Conservation (phyloP, 2,797 vertebrate genomes). For the Anguilla marmorata region DNA sequence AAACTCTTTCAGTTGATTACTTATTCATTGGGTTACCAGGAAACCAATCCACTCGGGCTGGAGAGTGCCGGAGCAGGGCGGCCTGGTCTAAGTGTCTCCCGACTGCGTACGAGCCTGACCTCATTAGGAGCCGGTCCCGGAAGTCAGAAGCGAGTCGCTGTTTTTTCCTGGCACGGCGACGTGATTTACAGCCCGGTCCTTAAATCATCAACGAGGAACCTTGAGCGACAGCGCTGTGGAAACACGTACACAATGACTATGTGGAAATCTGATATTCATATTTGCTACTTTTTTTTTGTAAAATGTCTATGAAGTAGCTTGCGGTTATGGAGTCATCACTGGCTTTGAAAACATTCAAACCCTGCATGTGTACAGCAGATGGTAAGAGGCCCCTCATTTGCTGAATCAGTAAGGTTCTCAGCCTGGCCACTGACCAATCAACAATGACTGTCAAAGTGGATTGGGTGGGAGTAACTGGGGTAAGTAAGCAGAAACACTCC, state of each 20-base stretch:
- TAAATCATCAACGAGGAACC: not conserved
- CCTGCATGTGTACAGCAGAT: not conserved
- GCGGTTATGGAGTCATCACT: not conserved
- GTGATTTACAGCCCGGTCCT: not conserved
- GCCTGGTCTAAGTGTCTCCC: not conserved
- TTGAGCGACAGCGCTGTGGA: not conserved
- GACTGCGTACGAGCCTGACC: not conserved
- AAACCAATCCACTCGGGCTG: not conserved
- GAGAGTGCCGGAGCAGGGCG: not conserved
- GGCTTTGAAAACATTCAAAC: not conserved
- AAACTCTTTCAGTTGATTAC: slow-evolving; percentile 11
- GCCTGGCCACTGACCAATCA: not conserved
- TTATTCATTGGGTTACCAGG: slow-evolving; percentile 16
- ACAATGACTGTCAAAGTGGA: not conserved
- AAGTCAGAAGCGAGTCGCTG: not conserved
- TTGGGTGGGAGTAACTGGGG: not conserved
- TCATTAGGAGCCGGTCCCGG: not conserved
- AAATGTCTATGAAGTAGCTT: not conserved
- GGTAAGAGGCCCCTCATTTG: not conserved
- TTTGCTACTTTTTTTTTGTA: not conserved
- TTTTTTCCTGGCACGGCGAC: not conserved
- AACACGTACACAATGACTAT: not conserved
- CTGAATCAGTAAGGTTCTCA: not conserved
- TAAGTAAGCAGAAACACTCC: not conserved
- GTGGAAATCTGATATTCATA: not conserved